Evolutionary conservation across 1,140 invertebrate genomes (phyloP), one percentile per base, ranked within the genome.

Genomic region (Lutraria rhynchaena): DNA sequence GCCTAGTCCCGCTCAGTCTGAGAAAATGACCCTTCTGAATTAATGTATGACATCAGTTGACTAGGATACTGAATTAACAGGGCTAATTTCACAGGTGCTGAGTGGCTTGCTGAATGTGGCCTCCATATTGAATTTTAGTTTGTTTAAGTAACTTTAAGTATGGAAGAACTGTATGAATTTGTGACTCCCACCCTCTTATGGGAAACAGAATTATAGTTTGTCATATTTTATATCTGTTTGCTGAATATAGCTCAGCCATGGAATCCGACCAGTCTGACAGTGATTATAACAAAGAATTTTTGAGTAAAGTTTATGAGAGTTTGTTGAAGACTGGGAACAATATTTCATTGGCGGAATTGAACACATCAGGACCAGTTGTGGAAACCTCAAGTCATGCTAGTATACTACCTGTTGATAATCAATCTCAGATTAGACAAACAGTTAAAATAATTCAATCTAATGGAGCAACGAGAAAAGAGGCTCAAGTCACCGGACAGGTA

Each of bases 401-500:
- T 51, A 17, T 60, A 15, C 33, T 37, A 37, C 27, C 58, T 24
- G 58, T 57, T 37, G 58, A 44, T 55, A 78, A 57, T 27, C 75
- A 67, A 44, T 51, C 75, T 17, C 75, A 78, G 60, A 69, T 78
- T 19, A 67, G 75, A 67, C 75, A 78, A 29, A 69, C 75, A 19
- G 75, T 78, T 15, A 78, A 78, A 29, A 69, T 78, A 24, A 78
- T 78, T 33, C 75, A 78, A 44, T 78, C 75, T 27, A 78, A 78
- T 78, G 75, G 75, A 13, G 29, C 75, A 55, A 46, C 60, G 37
- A 57, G 31, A 24, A 19, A n/a, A n/a, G 60, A 44, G 35, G 53
- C 74, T 46, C 53, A 37, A 27, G 46, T 27, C n/a, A 3, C 15
- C 15, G 44, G 7, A 24, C 71, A 74, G 51, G 71, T 74, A 27